A percentile compares a stretch with the other conserved stretches of the same genome.
Evolutionary conservation across 2,113 vertebrate genomes (phyloP).

Genomic region (Blennius ocellaris): DNA sequence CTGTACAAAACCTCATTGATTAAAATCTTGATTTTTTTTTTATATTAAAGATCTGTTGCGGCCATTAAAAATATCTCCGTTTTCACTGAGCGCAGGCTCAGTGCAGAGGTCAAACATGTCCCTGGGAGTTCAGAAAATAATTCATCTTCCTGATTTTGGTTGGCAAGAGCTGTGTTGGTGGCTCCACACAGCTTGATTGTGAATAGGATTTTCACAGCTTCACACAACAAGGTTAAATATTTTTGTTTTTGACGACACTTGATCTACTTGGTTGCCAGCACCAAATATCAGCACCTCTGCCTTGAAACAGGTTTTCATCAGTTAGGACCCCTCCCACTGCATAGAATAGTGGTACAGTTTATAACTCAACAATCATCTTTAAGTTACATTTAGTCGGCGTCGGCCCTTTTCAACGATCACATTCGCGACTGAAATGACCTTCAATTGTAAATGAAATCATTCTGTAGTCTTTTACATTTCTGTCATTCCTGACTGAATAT

Average conservation of each 20-base stretch:
- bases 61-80: too few species aligned
- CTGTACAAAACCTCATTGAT: conserved; percentile 15
- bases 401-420: conserved; percentile 22
- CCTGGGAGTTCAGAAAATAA: conserved; percentile 43
- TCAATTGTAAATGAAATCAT: conserved; percentile 6
- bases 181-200: conserved; percentile 31
- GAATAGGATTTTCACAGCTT: conserved; percentile 45
- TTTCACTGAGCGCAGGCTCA: conserved; percentile 43
- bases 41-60: background rate
- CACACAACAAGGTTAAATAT: background rate
- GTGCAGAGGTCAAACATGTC: conserved; percentile 39
- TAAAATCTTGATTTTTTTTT: conserved; percentile 19
- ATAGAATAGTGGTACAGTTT: conserved; percentile 32
- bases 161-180: conserved; percentile 26
- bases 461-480: conserved; percentile 9
- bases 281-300: conserved; percentile 51
- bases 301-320: background rate
- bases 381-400: conserved; percentile 38
- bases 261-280: conserved; percentile 76
- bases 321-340: conserved; percentile 19
- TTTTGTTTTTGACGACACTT: background rate
- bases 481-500: conserved; percentile 21
- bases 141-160: conserved; percentile 24
- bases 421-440: conserved; percentile 21
- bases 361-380: conserved; percentile 33